Evolutionary conservation across 2,888 invertebrate genomes (phyloP), one percentile per base, ranked within the genome.

Genomic region (Drosophila anomalata): DNA sequence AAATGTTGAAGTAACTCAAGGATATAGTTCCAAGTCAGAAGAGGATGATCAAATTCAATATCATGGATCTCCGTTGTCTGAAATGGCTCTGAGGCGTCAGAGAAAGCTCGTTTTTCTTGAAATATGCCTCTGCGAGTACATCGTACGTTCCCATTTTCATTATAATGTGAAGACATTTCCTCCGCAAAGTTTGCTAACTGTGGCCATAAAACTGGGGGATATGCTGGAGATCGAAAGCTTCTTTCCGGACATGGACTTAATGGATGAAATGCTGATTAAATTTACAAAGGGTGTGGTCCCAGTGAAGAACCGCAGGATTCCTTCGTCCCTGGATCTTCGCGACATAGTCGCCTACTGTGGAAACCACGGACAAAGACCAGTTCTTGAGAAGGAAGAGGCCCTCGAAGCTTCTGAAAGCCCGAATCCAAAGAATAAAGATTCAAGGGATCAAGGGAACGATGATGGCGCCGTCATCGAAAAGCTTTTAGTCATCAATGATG

Each of bases 341-440:
- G 89, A 90, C 26, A 90, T 90, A 20, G 76, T 90, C 22, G 90
- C 90, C 73, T 90, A 88, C 53, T 90, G 90, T 31, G 82, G 90
- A 6, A 76, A 90, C 2, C 74, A 84, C 55, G 89, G 89, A 42
- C 74, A 81, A 24, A 81, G 82, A 14, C 67, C 42, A 11, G 17
- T 90, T 17, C 88, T 90, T 29, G 72, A 84, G 4, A 86, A 84
- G 7, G 88, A 89, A 14, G 39, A 14, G 39, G 36, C 6, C 75
- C 63, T 3, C 41, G 57, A 5, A n/a, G 0, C 36, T 7, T 36
- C 36, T 12, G 31, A 31, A 3, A 41, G 17, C 42, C 17, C 20
- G 17, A 42, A 17, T 42, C 20, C 7, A 20, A 8, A 17, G 11
- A 20, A 20, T 7, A 7, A 6, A 14, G 14, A 17, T 41, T 7